Conservation (phyloP, 2,888 invertebrate genomes). For the Cryptus viduatorius region DNA sequence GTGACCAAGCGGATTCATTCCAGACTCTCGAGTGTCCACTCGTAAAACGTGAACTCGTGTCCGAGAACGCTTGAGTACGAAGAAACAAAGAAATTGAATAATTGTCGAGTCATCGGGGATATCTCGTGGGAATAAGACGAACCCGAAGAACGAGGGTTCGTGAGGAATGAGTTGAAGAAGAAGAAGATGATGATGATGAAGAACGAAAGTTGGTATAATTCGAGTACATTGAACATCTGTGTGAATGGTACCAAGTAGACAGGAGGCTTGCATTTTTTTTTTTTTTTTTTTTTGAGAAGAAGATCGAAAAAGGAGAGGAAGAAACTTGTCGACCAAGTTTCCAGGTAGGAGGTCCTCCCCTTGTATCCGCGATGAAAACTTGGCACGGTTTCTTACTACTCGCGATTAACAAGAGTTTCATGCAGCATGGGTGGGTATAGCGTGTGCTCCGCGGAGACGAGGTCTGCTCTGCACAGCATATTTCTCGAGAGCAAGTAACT, state of each 20-base stretch:
- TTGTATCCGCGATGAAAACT: slow-evolving; percentile 38
- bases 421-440: slow-evolving; percentile 11
- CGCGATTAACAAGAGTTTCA: slow-evolving; percentile 57
- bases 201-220: slow-evolving; percentile 6
- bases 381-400: slow-evolving; percentile 49
- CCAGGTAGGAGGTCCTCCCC: slow-evolving; percentile 47
- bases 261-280: not conserved
- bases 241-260: slow-evolving; percentile 10
- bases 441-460: not conserved
- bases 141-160: not conserved
- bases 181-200: not conserved
- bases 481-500: slow-evolving; percentile 36
- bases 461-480: not conserved
- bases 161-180: slow-evolving; percentile 1
- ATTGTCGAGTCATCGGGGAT: slow-evolving; percentile 46
- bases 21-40: slow-evolving; percentile 53
- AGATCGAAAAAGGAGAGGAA: slow-evolving; percentile 10
- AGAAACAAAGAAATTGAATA: slow-evolving; percentile 34
- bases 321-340: slow-evolving; percentile 34
- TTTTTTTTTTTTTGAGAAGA: not conserved
- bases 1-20: slow-evolving; percentile 44
- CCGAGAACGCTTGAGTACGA: slow-evolving; percentile 34
- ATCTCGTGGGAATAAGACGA: slow-evolving; percentile 30
- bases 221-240: slow-evolving; percentile 13
- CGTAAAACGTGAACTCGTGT: slow-evolving; percentile 15